A percentile compares a stretch with the other conserved stretches of the same genome.
Conservation (phyloP, 2,888 invertebrate genomes). For the Drosophila planitibia region DNA sequence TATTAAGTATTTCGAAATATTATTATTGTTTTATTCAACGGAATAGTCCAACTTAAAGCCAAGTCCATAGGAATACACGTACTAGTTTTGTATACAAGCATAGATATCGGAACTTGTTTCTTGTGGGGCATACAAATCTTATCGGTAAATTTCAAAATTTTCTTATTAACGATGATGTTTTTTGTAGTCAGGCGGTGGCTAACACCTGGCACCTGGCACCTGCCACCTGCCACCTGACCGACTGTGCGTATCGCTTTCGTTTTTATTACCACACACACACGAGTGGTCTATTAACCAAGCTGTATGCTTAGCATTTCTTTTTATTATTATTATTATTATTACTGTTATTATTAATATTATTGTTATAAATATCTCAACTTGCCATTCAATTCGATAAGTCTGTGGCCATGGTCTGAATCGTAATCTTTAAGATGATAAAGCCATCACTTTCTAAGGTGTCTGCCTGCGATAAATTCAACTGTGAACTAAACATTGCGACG, state of each 20-base stretch:
- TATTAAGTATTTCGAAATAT: too few relatives aligned
- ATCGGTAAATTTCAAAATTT: slow-evolving; percentile 14
- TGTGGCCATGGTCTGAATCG: neutral
- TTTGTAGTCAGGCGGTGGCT: slow-evolving; percentile 1
- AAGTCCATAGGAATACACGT: neutral
- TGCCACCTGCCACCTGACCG: slow-evolving; percentile 8
- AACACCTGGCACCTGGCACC: slow-evolving; percentile 30
- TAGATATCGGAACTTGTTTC: neutral
- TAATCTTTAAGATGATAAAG: neutral
- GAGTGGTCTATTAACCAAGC: slow-evolving; percentile 25
- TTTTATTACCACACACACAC: slow-evolving; percentile 5
- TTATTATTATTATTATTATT: neutral
- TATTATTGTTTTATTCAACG: too few relatives aligned
- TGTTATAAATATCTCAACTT: neutral
- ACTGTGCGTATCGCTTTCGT: slow-evolving; percentile 28
- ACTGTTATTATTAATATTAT: neutral
- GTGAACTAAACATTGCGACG: neutral
- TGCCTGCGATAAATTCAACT: neutral
- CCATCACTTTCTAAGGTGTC: neutral
- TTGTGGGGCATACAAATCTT: neutral
- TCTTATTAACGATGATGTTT: slow-evolving; percentile 24
- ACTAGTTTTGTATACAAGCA: neutral
- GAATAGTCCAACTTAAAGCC: neutral
- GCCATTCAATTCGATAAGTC: neutral
- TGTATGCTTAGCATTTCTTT: neutral